Conservation (phyloP, 2,888 invertebrate genomes). For the Chrysotoxum bicinctum region DNA sequence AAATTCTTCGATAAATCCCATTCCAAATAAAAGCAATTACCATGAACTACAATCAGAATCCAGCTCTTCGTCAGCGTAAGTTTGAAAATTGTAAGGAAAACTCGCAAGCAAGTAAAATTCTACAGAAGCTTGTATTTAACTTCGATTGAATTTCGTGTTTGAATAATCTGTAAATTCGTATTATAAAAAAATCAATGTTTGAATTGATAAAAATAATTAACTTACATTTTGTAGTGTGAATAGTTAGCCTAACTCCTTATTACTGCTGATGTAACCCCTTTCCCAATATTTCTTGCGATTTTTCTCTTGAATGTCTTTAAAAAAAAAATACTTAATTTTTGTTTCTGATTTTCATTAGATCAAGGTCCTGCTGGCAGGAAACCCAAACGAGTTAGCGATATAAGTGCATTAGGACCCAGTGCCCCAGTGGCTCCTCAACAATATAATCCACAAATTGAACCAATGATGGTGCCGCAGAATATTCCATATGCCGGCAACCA, state of each 20-base stretch:
- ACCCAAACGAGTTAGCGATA: slow-evolving; percentile 86
- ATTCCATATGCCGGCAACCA: slow-evolving; percentile 59
- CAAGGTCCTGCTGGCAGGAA: slow-evolving; percentile 77
- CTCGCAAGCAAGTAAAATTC: slow-evolving; percentile 76
- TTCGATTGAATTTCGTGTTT: slow-evolving; percentile 25
- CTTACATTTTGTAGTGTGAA: not conserved
- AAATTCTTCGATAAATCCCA: slow-evolving; percentile 26
- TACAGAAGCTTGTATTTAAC: not conserved
- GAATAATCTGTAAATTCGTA: not conserved
- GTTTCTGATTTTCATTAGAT: slow-evolving; percentile 27
- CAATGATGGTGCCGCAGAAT: slow-evolving; percentile 74
- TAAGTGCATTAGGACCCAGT: slow-evolving; percentile 85
- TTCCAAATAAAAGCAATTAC: slow-evolving; percentile 26
- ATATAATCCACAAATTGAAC: slow-evolving; percentile 75
- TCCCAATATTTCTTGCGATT: slow-evolving; percentile 76
- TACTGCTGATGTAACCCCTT: slow-evolving; percentile 23
- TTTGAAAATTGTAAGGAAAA: slow-evolving; percentile 80
- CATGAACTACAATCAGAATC: slow-evolving; percentile 81
- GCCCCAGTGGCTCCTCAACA: slow-evolving; percentile 78
- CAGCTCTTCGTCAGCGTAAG: slow-evolving; percentile 81
- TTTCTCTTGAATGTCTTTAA: slow-evolving; percentile 59
- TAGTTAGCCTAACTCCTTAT: not conserved
- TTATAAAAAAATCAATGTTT: not conserved
- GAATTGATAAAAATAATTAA: not conserved
- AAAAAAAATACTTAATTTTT: not conserved